Conservation (phyloP, 2,797 vertebrate species). For the Enteromius viviparus region DNA sequence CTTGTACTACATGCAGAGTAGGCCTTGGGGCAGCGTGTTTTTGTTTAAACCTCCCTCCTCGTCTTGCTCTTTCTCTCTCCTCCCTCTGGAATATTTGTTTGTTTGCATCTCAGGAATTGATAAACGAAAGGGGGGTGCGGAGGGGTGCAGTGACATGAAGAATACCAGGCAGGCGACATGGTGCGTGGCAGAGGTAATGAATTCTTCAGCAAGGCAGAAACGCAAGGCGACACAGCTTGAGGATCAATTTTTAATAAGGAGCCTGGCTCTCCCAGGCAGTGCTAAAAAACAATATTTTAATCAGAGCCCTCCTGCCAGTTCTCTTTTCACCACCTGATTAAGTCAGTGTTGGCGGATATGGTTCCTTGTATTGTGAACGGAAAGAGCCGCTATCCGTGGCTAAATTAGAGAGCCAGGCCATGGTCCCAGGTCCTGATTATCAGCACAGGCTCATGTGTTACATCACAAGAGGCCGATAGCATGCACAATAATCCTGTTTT, state of each 20-base stretch:
- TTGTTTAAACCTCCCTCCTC: constrained; percentile 37
- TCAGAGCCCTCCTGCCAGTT: constrained; percentile 49
- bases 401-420: constrained; percentile 6
- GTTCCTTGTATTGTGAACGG: not conserved
- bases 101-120: constrained; percentile 59
- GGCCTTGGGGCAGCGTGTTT: not conserved
- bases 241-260: constrained; percentile 66
- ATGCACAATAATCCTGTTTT: constrained; percentile 35
- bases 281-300: constrained; percentile 60
- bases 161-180: constrained; percentile 41
- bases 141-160: constrained; percentile 32
- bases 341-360: constrained; percentile 29
- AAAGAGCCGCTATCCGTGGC: not conserved
- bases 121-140: constrained; percentile 27
- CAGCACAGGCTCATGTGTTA: constrained; percentile 7
- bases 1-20: not conserved
- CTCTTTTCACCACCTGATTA: constrained; percentile 56
- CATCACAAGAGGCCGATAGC: constrained; percentile 22
- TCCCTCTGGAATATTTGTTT: constrained; percentile 57
- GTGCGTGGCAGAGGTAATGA: constrained; percentile 59
- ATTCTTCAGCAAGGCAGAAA: constrained; percentile 61
- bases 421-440: constrained; percentile 27
- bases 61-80: constrained; percentile 43
- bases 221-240: constrained; percentile 57
- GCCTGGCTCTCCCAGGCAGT: constrained; percentile 51